Base-by-base conservation (phyloP, 2,113 vertebrate species). In the Brachyistius frenatus region DNA sequence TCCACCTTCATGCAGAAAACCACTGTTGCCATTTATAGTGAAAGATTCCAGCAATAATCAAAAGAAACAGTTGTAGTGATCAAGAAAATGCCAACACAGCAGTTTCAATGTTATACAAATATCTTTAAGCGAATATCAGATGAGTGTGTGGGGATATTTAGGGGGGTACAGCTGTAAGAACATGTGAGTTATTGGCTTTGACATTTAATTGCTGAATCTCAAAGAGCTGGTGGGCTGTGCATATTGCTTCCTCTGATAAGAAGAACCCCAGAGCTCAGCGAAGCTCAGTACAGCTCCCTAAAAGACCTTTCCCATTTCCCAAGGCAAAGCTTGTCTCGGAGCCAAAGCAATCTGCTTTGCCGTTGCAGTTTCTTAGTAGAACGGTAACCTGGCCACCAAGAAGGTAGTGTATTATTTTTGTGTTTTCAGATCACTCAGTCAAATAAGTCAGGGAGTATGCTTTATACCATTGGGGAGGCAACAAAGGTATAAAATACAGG, bases 121-220 rank as follows among this genome's bases (percentile, higher is more conserved):
- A 68, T 79, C 61, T 78, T 58, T 66, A 50, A 69, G 66, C 1
- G 15, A 75, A 64, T 31, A 68, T 73, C 44, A 73, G 44, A 66
- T 86, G 69, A 35, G 11, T 64, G 49, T 52, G 63, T 73, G 75
- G 49, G 61, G 55, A n/a, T 69, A 57, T 80, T 82, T 56, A 75
- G 50, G 36, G 52, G 16, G 16, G 32, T 55, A 44, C 35, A 50
- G 62, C 76, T 41, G 65, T 78, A 65, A 75, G 62, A 88, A 77
- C 54, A 56, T 76, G 7, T 63, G 50, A 57, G 57, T 81, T 62
- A 73, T 75, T 83, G 65, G 55, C 54, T 75, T 75, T 88, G 79
- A 85, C 86, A 87, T 83, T 89, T 84, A 84, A 86, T 83, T 83
- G 71, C 82, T 80, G 55, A 78, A 67, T 86, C 52, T 83, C 66